Percentiles rank a stretch among this genome's conserved stretches.
Conservation (phyloP, 1,140 invertebrate species). For the Lordiphosa mommai region DNA sequence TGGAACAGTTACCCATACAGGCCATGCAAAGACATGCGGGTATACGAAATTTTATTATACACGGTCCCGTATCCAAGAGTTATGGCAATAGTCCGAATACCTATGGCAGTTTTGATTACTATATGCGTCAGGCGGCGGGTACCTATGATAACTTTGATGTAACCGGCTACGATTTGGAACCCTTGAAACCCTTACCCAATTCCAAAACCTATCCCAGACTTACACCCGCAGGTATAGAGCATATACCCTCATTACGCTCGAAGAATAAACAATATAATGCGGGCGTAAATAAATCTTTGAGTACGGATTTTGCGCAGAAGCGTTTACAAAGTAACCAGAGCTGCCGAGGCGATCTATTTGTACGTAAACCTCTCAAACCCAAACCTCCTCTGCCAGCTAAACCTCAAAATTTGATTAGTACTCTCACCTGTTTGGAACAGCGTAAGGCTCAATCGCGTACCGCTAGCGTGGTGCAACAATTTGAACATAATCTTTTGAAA, state of each 20-base stretch:
- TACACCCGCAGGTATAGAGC: slow-evolving; percentile 45
- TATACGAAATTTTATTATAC: slow-evolving; percentile 72
- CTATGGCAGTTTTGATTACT: slow-evolving; percentile 75
- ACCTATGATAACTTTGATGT: slow-evolving; percentile 71
- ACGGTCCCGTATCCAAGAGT: slow-evolving; percentile 81
- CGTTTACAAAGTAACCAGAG: slow-evolving; percentile 51
- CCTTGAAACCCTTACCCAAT: slow-evolving; percentile 54
- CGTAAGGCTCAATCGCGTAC: slow-evolving; percentile 47
- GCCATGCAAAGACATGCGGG: slow-evolving; percentile 63
- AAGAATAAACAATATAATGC: slow-evolving; percentile 78
- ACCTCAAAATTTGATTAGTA: slow-evolving; percentile 67
- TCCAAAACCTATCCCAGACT: slow-evolving; percentile 71
- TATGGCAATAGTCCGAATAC: slow-evolving; percentile 83
- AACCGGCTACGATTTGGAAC: slow-evolving; percentile 67
- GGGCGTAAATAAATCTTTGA: slow-evolving; percentile 72
- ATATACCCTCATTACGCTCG: slow-evolving; percentile 67
- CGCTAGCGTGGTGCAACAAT: slow-evolving; percentile 74
- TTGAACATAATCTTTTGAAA: slow-evolving; percentile 81
- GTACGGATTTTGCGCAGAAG: slow-evolving; percentile 76
- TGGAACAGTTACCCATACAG: slow-evolving; percentile 82
- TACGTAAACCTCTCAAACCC: slow-evolving; percentile 52
- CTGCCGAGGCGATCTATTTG: slow-evolving; percentile 41
- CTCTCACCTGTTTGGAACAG: slow-evolving; percentile 55
- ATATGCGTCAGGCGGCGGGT: slow-evolving; percentile 60
- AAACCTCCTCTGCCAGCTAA: slow-evolving; percentile 71